phyloP scores from a whole-genome alignment of 2,888 invertebrate genomes.

The Melieria omissa region DNA sequence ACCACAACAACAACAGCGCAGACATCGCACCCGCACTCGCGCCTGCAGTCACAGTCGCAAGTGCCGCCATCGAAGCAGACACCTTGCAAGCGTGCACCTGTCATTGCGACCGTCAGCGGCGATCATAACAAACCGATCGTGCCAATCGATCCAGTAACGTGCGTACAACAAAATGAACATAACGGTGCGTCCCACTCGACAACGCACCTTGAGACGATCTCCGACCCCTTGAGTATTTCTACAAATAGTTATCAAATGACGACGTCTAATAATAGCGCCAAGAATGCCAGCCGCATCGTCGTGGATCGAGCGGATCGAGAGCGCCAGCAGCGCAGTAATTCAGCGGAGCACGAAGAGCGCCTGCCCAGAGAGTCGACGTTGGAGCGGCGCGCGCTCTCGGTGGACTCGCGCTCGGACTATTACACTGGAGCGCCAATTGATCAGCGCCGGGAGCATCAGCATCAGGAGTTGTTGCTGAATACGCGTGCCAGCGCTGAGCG shows the following conservation, averaged over 20 bases:
- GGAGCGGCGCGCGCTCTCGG: conserved; percentile 17
- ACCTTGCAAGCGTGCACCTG: neutral
- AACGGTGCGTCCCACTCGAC: conserved; percentile 18
- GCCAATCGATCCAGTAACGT: conserved; percentile 29
- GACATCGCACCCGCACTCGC: conserved; percentile 48
- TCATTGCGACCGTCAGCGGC: conserved; percentile 26
- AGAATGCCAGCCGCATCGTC: conserved; percentile 45
- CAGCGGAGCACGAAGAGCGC: conserved; percentile 41
- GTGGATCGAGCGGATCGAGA: conserved; percentile 21
- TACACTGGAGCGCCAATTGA: conserved; percentile 19
- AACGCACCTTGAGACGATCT: conserved; percentile 62
- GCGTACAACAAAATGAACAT: conserved; percentile 25
- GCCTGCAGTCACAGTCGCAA: conserved; percentile 38
- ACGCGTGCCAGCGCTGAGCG: conserved; percentile 25
- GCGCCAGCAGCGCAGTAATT: conserved; percentile 40
- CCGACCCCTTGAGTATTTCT: conserved; percentile 55
- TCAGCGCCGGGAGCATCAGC: conserved; percentile 48
- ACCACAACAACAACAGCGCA: conserved; percentile 35
- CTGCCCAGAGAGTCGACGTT: conserved; percentile 21
- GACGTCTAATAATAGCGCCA: conserved; percentile 62
- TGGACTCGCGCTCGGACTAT: conserved; percentile 5
- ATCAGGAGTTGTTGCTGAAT: conserved; percentile 32
- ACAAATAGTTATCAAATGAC: conserved; percentile 65
- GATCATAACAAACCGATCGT: conserved; percentile 32
- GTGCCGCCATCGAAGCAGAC: too few relatives aligned